These are phyloP conservation scores for Lycorma delicatula DNA, from an alignment of 1,140 invertebrate genomes.

Conservation along the genomic window DNA sequence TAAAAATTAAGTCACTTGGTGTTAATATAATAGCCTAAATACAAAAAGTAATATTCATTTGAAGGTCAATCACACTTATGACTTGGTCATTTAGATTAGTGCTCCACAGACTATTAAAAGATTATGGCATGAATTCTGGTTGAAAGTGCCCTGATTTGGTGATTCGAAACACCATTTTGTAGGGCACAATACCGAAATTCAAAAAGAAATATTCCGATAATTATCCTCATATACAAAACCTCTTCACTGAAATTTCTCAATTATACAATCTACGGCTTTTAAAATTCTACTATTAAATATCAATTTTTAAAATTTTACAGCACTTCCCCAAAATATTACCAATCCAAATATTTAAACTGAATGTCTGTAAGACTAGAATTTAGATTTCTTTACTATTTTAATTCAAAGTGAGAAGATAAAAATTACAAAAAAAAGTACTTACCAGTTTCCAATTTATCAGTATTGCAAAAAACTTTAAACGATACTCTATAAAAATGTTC, in stretches of 20 bases:
- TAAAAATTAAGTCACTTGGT: no score
- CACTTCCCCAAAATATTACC: neutral
- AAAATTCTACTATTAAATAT: neutral
- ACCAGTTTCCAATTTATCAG: slow-evolving; percentile 37
- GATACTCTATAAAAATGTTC: slow-evolving; percentile 66
- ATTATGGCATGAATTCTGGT: no score
- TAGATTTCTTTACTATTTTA: slow-evolving; percentile 17
- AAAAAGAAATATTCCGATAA: neutral
- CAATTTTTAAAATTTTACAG: neutral
- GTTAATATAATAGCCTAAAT: no score
- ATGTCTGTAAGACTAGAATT: neutral
- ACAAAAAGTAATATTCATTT: no score
- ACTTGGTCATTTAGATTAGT: no score
- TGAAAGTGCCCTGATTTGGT: no score
- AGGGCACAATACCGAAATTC: no score
- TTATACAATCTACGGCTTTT: neutral
- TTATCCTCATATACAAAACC: no score
- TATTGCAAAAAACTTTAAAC: slow-evolving; percentile 60
- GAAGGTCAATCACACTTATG: no score
- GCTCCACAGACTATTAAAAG: no score
- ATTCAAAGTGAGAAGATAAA: slow-evolving; percentile 9
- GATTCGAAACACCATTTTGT: no score
- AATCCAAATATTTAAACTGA: neutral
- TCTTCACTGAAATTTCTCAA: neutral
- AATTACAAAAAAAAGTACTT: slow-evolving; percentile 25